Conservation (phyloP, 1,140 invertebrate species). For the Drosophila burlai region DNA sequence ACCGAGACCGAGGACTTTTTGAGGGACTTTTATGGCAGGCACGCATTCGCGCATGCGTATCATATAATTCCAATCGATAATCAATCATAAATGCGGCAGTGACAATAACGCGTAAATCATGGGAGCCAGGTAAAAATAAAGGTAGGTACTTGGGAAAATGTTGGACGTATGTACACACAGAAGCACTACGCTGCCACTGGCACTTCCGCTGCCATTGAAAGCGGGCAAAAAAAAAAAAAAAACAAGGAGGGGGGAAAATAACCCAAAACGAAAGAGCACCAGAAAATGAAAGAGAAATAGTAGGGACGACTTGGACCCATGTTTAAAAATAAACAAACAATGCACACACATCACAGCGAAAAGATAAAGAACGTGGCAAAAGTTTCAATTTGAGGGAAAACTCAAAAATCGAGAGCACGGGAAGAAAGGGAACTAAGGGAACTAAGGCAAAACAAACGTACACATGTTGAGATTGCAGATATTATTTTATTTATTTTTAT, state of each 20-base stretch:
- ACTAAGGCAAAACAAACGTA: conserved; percentile 53
- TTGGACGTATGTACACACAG: conserved; percentile 27
- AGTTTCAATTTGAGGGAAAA: conserved; percentile 57
- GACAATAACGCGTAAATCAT: conserved; percentile 83
- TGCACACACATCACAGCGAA: conserved; percentile 45
- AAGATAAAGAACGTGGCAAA: conserved; percentile 61
- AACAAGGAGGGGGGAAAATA: not conserved
- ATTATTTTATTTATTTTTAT: conserved; percentile 82
- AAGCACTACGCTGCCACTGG: conserved; percentile 28
- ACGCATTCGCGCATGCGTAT: conserved; percentile 83
- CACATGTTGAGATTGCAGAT: conserved; percentile 79
- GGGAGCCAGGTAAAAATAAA: conserved; percentile 50
- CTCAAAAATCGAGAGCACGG: conserved; percentile 25
- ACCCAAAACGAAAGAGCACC: conserved; percentile 21
- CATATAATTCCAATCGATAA: conserved; percentile 82
- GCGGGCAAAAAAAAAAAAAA: conserved; percentile 27
- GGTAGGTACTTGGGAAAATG: conserved; percentile 30
- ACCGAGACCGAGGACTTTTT: conserved; percentile 1
- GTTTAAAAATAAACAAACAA: conserved; percentile 82
- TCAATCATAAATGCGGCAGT: conserved; percentile 84
- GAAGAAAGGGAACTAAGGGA: conserved; percentile 12
- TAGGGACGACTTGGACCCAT: conserved; percentile 47
- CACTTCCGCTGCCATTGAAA: conserved; percentile 76
- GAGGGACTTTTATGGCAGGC: conserved; percentile 59
- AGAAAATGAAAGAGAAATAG: conserved; percentile 20